A percentile compares a stretch with the other conserved stretches of the same genome.
Evolutionary conservation across 2,797 vertebrate species (phyloP).

Genomic region (Bradypodion ventrale): DNA sequence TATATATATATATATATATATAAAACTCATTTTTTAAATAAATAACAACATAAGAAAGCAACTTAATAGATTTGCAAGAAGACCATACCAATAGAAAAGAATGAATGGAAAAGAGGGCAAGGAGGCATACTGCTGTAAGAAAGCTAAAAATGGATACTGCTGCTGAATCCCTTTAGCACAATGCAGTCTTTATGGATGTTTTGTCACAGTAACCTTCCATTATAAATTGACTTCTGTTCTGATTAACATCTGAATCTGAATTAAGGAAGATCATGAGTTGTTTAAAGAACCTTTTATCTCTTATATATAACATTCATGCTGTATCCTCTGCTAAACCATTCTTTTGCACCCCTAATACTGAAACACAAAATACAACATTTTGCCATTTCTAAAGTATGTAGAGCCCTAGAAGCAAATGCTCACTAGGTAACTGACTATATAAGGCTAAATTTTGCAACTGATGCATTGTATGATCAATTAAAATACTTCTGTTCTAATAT

Average conservation of each 20-base stretch:
- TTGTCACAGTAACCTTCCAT: conserved; percentile 51
- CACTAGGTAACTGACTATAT: conserved; percentile 18
- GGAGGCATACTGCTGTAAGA: conserved; percentile 30
- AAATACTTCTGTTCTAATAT: not conserved
- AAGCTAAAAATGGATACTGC: conserved; percentile 11
- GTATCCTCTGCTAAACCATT: conserved; percentile 35
- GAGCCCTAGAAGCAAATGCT: conserved; percentile 33
- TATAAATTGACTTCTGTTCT: conserved; percentile 39
- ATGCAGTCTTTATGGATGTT: conserved; percentile 23
- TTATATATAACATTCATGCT: conserved; percentile 18
- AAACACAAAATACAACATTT: not conserved
- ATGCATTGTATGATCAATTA: not conserved
- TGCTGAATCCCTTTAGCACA: conserved; percentile 39
- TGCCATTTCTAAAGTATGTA: not conserved
- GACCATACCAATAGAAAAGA: conserved; percentile 17
- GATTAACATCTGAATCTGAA: conserved; percentile 17
- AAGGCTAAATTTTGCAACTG: conserved; percentile 22
- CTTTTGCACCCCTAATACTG: conserved; percentile 15
- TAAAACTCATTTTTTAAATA: not conserved
- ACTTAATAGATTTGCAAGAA: not conserved
- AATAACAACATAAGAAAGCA: not conserved
- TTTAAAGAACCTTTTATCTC: not conserved
- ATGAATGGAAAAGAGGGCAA: conserved; percentile 16
- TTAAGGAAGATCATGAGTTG: conserved; percentile 24
- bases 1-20: no score